Base-by-base conservation (phyloP, 2,888 invertebrate genomes). In the Anarsia innoxiella region DNA sequence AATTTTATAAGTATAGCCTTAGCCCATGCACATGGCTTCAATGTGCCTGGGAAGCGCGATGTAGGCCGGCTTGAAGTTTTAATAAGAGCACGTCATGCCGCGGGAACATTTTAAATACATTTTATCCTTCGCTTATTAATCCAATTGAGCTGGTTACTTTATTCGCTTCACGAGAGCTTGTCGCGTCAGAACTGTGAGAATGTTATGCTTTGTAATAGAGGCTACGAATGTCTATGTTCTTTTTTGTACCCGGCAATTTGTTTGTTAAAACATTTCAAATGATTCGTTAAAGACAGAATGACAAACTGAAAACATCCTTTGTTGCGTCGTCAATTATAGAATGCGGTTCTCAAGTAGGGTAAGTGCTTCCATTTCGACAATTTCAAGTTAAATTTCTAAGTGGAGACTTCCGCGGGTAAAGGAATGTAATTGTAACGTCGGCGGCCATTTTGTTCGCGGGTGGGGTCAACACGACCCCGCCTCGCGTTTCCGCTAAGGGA, bases 361-460 rank as follows among this genome's bases (percentile, higher is more conserved):
- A 46, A 46, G 38, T 37, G 40, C 34, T 45, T 44, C 44, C 48
- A 56, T 57, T 55, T 56, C 44, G 45, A 45, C 41, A 52, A 53
- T 56, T 52, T 49, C 44, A 42, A 52, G 53, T 58, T 54, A 56
- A 59, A 56, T 57, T 57, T 51, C 53, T 54, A 57, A 69, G 60
- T 65, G 59, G 52, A 43, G 56, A 68, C 63, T 69, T 73, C 66
- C 66, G 59, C 46, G 51, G 47, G 51, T 62, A 66, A 73, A 72
- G 59, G 63, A 66, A 61, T 66, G 67, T 76, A 73, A 82, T 78
- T 79, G 78, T 78, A 67, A 67, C 62, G 59, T 56, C 51, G 66
- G 69, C 82, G 64, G 83, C 83, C 83, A 83, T 83, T 79, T 83
- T 84, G 78, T 66, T 64, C 54, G 63, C 80, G 78, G 83, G 83